Base-by-base conservation (phyloP, 2,888 invertebrate species). In the Phymatocera aterrima region DNA sequence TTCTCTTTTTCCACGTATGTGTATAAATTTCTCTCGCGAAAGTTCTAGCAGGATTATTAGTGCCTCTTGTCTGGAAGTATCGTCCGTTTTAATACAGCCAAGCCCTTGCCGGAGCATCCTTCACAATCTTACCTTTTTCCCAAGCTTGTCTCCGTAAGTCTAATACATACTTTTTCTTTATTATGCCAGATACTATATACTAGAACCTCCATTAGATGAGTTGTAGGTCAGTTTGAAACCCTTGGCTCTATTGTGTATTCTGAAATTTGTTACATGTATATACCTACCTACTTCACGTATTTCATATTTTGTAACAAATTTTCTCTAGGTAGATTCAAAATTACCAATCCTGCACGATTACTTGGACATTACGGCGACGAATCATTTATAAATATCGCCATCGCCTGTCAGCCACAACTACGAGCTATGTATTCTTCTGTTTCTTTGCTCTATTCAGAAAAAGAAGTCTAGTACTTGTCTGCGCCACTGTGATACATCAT, bases 11-110 rank as follows among this genome's bases (percentile, higher is more conserved):
- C 28, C 4, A 4, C 4, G 4, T 4, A 28, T 28, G 28, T 46
- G 15, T 57, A 24, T 24, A 21, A 21, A 24, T 12, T 15, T 3
- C 57, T 28, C 12, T 28, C n/a, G n/a, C n/a, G 57, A 1, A 24
- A 57, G 12, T 57, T 21, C 3, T 1, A 12, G 4, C 12, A 40
- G 40, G 2, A 24, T 24, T 57, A 57, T 57, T 57, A 24, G 28
- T 57, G 28, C 28, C 57, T 24, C 21, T 57, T 15, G 57, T 57
- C 28, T 3, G 57, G 21, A 28, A 12, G 57, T 57, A 57, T 57
- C 57, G 57, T 57, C 57, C 28, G 57, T 57, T 57, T 57, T 57
- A 57, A 57, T 28, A 57, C 57, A 28, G 24, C n/a, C n/a, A n/a
- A n/a, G 28, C 3, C 28, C 28, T 5, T 28, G 28, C 28, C 8